Conservation (phyloP, 2,888 invertebrate species). For the Embidobia sp. region DNA sequence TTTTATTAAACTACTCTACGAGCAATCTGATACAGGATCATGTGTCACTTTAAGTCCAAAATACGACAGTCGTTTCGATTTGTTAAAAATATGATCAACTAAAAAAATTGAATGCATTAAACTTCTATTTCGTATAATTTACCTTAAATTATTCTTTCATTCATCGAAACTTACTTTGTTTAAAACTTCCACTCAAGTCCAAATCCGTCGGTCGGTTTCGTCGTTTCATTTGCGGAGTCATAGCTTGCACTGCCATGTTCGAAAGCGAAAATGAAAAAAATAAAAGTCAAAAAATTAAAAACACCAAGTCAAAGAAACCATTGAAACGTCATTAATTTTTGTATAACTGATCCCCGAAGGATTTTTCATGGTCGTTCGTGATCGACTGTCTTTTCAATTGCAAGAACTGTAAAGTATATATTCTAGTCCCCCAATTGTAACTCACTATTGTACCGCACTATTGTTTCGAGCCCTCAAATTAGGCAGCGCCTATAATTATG, state of each 20-base stretch:
- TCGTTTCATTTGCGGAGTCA: constrained; percentile 73
- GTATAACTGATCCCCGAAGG: constrained; percentile 2
- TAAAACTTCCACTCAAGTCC: constrained; percentile 75
- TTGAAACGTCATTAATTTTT: constrained; percentile 25
- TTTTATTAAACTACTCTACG: no score
- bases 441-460: constrained; percentile 66
- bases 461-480: constrained; percentile 75
- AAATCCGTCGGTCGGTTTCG: constrained; percentile 76
- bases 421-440: constrained; percentile 59
- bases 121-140: no score
- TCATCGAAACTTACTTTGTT: constrained; percentile 69
- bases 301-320: no score
- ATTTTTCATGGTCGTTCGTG: constrained; percentile 31
- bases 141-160: neutral
- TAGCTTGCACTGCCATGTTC: constrained; percentile 70
- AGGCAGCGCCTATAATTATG: constrained; percentile 76
- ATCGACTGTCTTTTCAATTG: constrained; percentile 44
- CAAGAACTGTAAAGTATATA: constrained; percentile 35
- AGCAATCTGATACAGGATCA: no score
- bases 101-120: no score
- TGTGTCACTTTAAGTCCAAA: no score
- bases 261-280: constrained; percentile 1
- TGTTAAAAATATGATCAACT: no score
- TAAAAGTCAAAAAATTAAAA: neutral
- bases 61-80: no score